Evolutionary conservation across 2,113 vertebrate species (phyloP).

Genomic region (Albula goreensis): DNA sequence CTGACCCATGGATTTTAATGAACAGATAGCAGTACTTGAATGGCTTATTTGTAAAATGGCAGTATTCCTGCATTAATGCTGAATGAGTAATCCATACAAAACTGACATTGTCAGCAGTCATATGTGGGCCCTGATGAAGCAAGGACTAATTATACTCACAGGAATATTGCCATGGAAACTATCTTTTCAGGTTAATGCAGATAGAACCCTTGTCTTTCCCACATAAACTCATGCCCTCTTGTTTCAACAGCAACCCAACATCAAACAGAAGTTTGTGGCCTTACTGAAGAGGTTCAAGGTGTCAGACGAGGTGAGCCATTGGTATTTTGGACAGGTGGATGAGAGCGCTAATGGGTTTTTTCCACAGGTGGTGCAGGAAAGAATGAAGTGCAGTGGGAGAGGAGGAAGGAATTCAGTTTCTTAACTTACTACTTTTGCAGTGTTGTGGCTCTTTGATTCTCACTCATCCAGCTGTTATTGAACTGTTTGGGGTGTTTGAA

Average conservation of each 20-base stretch:
- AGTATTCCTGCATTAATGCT: too few relatives aligned
- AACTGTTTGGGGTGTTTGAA: not conserved
- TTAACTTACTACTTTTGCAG: not conserved
- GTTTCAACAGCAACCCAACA: constrained; percentile 60
- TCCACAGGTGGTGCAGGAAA: not conserved
- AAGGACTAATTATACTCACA: not conserved
- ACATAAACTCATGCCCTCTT: not conserved
- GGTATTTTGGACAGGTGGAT: not conserved
- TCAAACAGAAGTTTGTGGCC: constrained; percentile 66
- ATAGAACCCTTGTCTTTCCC: not conserved
- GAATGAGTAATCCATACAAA: not conserved
- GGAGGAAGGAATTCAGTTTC: not conserved
- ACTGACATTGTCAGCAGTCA: constrained; percentile 6
- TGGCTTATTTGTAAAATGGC: too few relatives aligned
- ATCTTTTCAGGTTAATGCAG: not conserved
- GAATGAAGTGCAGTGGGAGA: not conserved
- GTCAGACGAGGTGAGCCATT: constrained; percentile 57
- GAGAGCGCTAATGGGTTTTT: too few relatives aligned
- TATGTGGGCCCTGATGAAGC: not conserved
- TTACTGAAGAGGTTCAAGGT: constrained; percentile 64
- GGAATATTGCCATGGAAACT: not conserved
- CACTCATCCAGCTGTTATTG: constrained; percentile 6
- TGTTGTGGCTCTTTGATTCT: not conserved
- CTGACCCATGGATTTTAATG: too few relatives aligned
- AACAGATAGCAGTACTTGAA: too few relatives aligned